Evolutionary conservation across 2,797 vertebrate genomes (phyloP).

Genomic region (Cygnus olor): DNA sequence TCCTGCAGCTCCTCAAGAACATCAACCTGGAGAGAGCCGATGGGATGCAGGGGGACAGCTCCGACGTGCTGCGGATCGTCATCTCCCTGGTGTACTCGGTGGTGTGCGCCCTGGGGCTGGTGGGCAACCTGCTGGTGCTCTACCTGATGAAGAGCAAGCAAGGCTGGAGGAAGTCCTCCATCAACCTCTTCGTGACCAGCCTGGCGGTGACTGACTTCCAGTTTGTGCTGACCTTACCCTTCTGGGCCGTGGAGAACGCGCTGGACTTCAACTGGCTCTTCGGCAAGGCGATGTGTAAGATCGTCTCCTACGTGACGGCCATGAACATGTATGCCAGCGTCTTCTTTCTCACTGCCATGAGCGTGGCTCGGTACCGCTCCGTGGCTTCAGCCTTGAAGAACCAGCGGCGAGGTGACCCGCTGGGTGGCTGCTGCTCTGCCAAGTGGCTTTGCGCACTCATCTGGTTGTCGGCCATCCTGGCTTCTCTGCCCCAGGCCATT

Average conservation of each 20-base stretch:
- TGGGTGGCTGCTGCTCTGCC: slow-evolving; percentile 76
- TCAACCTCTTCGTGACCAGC: slow-evolving; percentile 94
- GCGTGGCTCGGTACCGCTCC: slow-evolving; percentile 89
- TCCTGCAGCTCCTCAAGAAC: slow-evolving; percentile 64
- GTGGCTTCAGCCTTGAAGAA: slow-evolving; percentile 90
- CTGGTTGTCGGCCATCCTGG: slow-evolving; percentile 86
- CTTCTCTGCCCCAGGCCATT: slow-evolving; percentile 89
- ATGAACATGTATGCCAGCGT: slow-evolving; percentile 99
- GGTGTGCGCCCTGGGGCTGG: slow-evolving; percentile 92
- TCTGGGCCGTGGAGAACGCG: slow-evolving; percentile 97
- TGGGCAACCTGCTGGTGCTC: slow-evolving; percentile 91
- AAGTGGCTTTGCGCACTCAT: slow-evolving; percentile 83
- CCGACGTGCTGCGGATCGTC: slow-evolving; percentile 82
- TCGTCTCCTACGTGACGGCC: slow-evolving; percentile 91
- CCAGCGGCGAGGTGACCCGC: slow-evolving; percentile 53
- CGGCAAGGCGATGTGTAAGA: slow-evolving; percentile 94
- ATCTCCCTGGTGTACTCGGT: slow-evolving; percentile 91
- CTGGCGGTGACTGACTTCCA: slow-evolving; percentile 94
- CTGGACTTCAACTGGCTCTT: slow-evolving; percentile 96
- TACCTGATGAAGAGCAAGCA: slow-evolving; percentile 92
- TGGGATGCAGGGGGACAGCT: slow-evolving; percentile 77
- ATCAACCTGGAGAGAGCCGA: slow-evolving; percentile 72
- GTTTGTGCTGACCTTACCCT: slow-evolving; percentile 93
- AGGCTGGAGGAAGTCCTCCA: slow-evolving; percentile 92
- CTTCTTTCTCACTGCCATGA: slow-evolving; percentile 96